phyloP scores from a whole-genome alignment of 2,113 vertebrate species.

The Pan paniscus region DNA sequence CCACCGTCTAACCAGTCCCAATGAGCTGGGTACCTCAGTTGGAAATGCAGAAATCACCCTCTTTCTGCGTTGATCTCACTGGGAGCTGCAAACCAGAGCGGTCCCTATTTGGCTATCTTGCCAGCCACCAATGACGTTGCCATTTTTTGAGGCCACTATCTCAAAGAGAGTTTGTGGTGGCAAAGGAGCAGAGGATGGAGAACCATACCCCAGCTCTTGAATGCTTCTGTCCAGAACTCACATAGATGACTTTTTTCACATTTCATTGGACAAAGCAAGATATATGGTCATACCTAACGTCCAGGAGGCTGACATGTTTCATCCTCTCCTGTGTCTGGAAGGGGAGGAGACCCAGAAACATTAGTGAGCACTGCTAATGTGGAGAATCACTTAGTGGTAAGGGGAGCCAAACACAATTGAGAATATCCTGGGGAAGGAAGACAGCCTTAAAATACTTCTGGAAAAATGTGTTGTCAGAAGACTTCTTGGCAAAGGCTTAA shows the following conservation, averaged over 20 bases:
- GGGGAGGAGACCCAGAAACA: neutral
- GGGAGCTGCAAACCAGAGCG: no score
- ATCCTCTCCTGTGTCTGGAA: neutral
- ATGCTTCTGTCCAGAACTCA: neutral
- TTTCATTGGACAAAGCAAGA: neutral
- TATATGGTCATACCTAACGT: neutral
- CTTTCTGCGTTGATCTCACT: no score
- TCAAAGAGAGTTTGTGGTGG: neutral
- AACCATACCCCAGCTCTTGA: neutral
- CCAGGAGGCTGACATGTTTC: neutral
- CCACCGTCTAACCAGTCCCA: no score
- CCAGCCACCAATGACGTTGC: neutral
- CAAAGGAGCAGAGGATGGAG: neutral
- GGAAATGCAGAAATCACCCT: no score
- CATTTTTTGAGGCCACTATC: no score
- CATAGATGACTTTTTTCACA: neutral
- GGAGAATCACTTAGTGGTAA: neutral
- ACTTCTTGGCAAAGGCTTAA: conserved; percentile 1
- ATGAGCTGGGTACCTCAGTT: no score
- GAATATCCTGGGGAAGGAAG: conserved; percentile 40
- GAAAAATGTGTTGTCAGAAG: neutral
- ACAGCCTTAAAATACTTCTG: neutral
- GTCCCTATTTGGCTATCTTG: no score
- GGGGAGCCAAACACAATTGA: neutral
- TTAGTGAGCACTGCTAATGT: neutral